These are phyloP conservation scores for Ephialtes manifestator DNA, from an alignment of 2,888 invertebrate species.

Conservation along the genomic window DNA sequence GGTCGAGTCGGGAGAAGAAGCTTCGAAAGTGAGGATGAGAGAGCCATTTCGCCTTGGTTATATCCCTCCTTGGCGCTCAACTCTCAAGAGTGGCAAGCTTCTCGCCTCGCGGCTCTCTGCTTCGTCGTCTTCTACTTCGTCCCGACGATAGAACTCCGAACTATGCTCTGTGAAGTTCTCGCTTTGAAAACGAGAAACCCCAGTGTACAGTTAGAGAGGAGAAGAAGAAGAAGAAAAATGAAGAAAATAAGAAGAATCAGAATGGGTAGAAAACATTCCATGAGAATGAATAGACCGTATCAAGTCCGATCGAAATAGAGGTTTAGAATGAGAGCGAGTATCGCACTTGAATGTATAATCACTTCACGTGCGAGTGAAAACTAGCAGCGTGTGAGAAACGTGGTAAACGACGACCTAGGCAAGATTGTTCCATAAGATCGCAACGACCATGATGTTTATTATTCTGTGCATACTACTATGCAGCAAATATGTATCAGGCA, in stretches of 20 bases:
- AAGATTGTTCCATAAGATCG: background rate
- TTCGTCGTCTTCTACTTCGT: background rate
- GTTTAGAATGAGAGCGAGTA: conserved; percentile 22
- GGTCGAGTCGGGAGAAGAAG: conserved; percentile 18
- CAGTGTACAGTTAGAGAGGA: background rate
- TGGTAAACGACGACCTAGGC: conserved; percentile 17
- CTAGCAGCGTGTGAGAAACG: conserved; percentile 31
- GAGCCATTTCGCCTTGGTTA: conserved; percentile 31
- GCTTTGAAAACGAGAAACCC: conserved; percentile 25
- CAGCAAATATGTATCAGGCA: background rate
- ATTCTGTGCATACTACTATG: background rate
- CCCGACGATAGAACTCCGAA: conserved; percentile 5
- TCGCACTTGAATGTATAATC: conserved; percentile 37
- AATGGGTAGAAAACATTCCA: conserved; percentile 27
- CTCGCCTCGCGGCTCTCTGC: conserved; percentile 22
- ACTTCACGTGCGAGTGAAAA: conserved; percentile 37
- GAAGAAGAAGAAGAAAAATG: background rate
- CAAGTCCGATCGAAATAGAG: conserved; percentile 53
- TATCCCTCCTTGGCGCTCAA: conserved; percentile 10
- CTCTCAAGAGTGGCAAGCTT: background rate
- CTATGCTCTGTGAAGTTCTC: background rate
- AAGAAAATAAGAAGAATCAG: background rate
- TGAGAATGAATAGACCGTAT: conserved; percentile 27
- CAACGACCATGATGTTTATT: background rate
- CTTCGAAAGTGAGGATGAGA: conserved; percentile 31